phyloP scores from a whole-genome alignment of 2,888 invertebrate genomes.

The Osmoderma eremita region DNA sequence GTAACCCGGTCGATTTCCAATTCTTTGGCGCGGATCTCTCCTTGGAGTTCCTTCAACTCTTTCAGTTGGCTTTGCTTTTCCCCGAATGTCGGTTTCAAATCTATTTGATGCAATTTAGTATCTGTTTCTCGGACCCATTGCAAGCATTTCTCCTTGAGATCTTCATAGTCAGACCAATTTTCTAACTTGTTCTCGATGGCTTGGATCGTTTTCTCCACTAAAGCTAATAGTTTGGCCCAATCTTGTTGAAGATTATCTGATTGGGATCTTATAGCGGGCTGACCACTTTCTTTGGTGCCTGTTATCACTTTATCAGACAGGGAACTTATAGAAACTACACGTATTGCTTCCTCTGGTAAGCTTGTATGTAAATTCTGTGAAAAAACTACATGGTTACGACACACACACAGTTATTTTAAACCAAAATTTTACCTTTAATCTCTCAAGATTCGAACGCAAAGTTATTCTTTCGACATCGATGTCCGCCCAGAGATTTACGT shows the following conservation, averaged over 20 bases:
- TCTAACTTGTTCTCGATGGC: constrained; percentile 83
- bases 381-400: constrained; percentile 29
- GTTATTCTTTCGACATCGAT: constrained; percentile 84
- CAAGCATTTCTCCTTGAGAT: constrained; percentile 83
- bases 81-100: constrained; percentile 84
- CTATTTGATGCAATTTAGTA: constrained; percentile 86
- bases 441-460: constrained; percentile 86
- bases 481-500: constrained; percentile 85
- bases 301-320: constrained; percentile 92
- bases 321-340: constrained; percentile 81
- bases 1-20: constrained; percentile 89
- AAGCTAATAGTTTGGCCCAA: constrained; percentile 85
- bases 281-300: constrained; percentile 84
- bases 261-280: constrained; percentile 85
- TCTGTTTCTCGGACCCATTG: constrained; percentile 91
- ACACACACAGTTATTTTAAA: constrained; percentile 8
- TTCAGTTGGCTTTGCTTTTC: constrained; percentile 84
- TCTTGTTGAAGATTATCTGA: constrained; percentile 89
- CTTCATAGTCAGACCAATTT: constrained; percentile 93
- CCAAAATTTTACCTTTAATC: constrained; percentile 71
- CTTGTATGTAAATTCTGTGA: constrained; percentile 76
- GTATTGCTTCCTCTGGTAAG: constrained; percentile 86
- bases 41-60: constrained; percentile 77
- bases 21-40: constrained; percentile 82
- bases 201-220: constrained; percentile 81